Percentiles rank a stretch among this genome's conserved stretches.
phyloP scores from a whole-genome alignment of 2,113 vertebrate genomes.

The Cyprinodon brontotheroides region DNA sequence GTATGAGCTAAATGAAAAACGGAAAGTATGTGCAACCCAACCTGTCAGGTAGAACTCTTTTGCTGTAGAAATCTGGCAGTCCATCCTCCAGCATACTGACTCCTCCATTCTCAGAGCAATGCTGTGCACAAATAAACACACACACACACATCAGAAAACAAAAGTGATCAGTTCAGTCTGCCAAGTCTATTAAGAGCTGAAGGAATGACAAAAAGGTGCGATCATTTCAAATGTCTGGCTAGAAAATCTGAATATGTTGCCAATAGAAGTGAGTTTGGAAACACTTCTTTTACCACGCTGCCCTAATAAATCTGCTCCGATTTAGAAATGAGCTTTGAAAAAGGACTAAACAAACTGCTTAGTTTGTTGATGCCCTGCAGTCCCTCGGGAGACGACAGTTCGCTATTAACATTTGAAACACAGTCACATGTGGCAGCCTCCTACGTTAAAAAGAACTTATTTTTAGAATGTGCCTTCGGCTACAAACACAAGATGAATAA shows the following conservation, averaged over 20 bases:
- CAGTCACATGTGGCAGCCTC: constrained; percentile 49
- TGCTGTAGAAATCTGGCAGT: constrained; percentile 89
- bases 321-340: constrained; percentile 36
- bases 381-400: constrained; percentile 33
- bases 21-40: constrained; percentile 9
- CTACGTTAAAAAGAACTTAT: constrained; percentile 58
- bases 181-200: constrained; percentile 39
- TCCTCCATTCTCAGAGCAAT: constrained; percentile 84
- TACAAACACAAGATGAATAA: constrained; percentile 48
- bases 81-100: constrained; percentile 86
- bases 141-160: constrained; percentile 30
- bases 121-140: constrained; percentile 45
- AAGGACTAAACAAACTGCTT: constrained; percentile 58
- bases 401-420: constrained; percentile 55
- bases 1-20: not conserved
- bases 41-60: constrained; percentile 89
- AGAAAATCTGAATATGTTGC: constrained; percentile 23
- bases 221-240: constrained; percentile 48
- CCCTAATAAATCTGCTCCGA: constrained; percentile 40
- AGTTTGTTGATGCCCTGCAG: constrained; percentile 42
- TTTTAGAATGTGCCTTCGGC: constrained; percentile 61
- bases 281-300: constrained; percentile 33
- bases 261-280: constrained; percentile 45
- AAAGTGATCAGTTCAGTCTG: constrained; percentile 38
- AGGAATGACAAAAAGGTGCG: constrained; percentile 47